phyloP scores from a whole-genome alignment of 2,888 invertebrate genomes.

The Dione vanillae region DNA sequence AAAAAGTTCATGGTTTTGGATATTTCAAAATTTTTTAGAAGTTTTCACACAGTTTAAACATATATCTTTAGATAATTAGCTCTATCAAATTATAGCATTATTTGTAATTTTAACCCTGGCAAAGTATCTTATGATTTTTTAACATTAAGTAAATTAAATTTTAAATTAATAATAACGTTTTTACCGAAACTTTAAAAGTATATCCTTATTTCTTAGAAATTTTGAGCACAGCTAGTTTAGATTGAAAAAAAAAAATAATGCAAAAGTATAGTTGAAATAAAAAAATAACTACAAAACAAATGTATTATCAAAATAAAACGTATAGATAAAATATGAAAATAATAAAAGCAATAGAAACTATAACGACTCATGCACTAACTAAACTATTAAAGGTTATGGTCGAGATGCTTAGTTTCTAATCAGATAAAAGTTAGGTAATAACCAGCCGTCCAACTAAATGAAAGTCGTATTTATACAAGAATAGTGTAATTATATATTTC shows the following conservation, averaged over 20 bases:
- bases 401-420: constrained; percentile 45
- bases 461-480: constrained; percentile 41
- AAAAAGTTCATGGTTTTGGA: constrained; percentile 34
- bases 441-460: constrained; percentile 41
- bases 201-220: background rate
- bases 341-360: constrained; percentile 29
- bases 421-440: constrained; percentile 47
- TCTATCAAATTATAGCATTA: background rate
- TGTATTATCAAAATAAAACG: too few relatives aligned
- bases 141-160: background rate
- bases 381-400: constrained; percentile 41
- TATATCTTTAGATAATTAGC: background rate
- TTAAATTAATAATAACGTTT: background rate
- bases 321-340: constrained; percentile 7
- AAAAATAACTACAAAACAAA: background rate
- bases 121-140: background rate
- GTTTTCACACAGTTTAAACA: constrained; percentile 9
- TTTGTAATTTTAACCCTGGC: background rate
- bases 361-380: constrained; percentile 38
- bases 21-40: constrained; percentile 24
- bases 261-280: background rate
- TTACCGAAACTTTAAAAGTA: background rate
- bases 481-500: constrained; percentile 33
- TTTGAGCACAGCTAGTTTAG: background rate
- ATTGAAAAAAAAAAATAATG: background rate